A percentile compares a stretch with the other conserved stretches of the same genome.
Conservation (phyloP, 1,140 invertebrate species). For the Halesus radiatus region DNA sequence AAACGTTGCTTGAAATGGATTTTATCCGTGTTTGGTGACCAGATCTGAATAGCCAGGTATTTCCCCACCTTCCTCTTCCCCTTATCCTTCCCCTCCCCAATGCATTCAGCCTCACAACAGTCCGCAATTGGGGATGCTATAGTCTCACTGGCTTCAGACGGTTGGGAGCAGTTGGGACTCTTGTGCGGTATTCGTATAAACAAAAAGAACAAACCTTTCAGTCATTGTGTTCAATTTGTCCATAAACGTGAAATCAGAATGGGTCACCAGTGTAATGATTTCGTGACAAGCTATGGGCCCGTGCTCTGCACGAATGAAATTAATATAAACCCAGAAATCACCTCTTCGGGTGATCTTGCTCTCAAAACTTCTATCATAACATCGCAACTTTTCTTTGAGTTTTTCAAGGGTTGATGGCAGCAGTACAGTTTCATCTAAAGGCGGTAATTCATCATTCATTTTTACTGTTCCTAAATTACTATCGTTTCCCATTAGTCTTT, state of each 20-base stretch:
- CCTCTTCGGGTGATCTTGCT: slow-evolving; percentile 82
- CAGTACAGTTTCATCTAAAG: slow-evolving; percentile 62
- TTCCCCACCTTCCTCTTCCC: no score
- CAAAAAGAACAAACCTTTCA: slow-evolving; percentile 70
- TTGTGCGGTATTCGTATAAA: no score
- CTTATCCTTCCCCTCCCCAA: no score
- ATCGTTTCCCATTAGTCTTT: no score
- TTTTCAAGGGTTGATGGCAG: slow-evolving; percentile 61
- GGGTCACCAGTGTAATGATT: slow-evolving; percentile 91
- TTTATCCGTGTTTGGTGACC: no score
- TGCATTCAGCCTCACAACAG: no score
- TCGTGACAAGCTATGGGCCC: slow-evolving; percentile 80
- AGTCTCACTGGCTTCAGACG: no score
- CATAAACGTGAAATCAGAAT: slow-evolving; percentile 91
- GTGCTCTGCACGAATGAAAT: slow-evolving; percentile 81
- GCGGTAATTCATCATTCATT: background rate
- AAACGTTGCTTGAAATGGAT: no score
- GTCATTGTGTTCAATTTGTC: slow-evolving; percentile 89
- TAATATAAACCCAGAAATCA: slow-evolving; percentile 91
- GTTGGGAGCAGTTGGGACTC: no score
- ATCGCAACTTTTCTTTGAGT: slow-evolving; percentile 68
- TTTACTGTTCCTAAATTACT: no score
- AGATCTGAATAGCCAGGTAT: no score
- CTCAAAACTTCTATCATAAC: slow-evolving; percentile 75
- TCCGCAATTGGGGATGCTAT: no score